These are phyloP conservation scores for Platysteira castanea DNA, from an alignment of 2,113 vertebrate species.

Conservation along the genomic window DNA sequence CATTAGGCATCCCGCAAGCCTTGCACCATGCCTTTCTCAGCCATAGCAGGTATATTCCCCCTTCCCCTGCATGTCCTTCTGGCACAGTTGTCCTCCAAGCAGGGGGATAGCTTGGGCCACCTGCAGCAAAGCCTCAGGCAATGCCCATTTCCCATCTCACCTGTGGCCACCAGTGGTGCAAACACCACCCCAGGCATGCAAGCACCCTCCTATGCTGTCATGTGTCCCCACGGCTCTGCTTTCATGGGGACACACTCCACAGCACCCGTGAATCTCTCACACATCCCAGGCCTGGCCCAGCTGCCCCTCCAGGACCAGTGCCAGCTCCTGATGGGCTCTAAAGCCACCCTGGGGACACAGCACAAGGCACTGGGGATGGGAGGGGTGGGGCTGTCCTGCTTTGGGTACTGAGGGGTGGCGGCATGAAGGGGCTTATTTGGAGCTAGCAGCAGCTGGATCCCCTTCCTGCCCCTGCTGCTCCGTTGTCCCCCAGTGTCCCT, in stretches of 20 bases:
- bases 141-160: background rate
- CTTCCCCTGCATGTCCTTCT: background rate
- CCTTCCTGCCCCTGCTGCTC: background rate
- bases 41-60: background rate
- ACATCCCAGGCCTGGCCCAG: background rate
- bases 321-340: background rate
- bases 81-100: background rate
- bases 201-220: background rate
- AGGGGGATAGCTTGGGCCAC: background rate
- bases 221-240: background rate
- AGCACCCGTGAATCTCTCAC: background rate
- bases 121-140: background rate
- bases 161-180: background rate
- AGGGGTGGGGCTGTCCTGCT: background rate
- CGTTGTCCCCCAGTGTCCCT: background rate
- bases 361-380: fast-evolving
- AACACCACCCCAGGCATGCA: background rate
- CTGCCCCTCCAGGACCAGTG: background rate
- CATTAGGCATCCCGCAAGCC: fast-evolving
- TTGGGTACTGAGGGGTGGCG: background rate
- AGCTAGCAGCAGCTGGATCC: background rate
- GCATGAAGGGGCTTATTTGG: background rate
- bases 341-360: background rate
- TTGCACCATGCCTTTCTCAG: background rate
- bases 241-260: fast-evolving